A percentile compares a stretch with the other conserved stretches of the same genome.
Evolutionary conservation across 2,797 vertebrate genomes (phyloP).

Genomic region (Botia kubotai): DNA sequence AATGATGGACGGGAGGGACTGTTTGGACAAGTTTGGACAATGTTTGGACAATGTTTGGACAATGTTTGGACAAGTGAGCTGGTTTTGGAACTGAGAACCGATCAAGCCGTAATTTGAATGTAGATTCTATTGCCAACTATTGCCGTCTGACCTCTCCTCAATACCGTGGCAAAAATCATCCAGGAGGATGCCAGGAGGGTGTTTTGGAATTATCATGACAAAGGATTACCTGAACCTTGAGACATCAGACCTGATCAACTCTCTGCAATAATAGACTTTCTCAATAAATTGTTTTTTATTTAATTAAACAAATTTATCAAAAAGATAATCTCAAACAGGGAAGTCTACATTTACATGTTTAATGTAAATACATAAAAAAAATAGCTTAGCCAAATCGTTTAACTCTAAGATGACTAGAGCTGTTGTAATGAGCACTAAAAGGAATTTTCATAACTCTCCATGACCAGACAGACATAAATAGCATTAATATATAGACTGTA

Average conservation of each 20-base stretch:
- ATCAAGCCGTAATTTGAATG: not conserved
- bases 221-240: not conserved
- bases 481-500: conserved; percentile 14
- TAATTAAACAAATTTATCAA: too few species aligned
- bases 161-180: not conserved
- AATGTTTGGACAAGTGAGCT: too few species aligned
- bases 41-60: too few species aligned
- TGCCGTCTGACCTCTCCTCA: not conserved
- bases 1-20: too few species aligned
- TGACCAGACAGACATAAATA: conserved; percentile 22
- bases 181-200: conserved; percentile 2
- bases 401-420: conserved; percentile 24
- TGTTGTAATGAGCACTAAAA: conserved; percentile 27
- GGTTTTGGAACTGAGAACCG: too few species aligned
- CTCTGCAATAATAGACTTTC: conserved; percentile 50
- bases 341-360: not conserved
- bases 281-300: not conserved
- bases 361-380: not conserved
- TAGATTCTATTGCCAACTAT: conserved; percentile 4
- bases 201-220: conserved; percentile 7
- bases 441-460: conserved; percentile 14
- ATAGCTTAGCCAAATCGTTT: not conserved
- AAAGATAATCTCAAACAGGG: not conserved
- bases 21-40: too few species aligned
- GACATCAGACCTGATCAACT: conserved; percentile 16